Evolutionary conservation across 2,797 vertebrate species (phyloP), one percentile per base, ranked within the genome.

Genomic region (Myotis planiceps): DNA sequence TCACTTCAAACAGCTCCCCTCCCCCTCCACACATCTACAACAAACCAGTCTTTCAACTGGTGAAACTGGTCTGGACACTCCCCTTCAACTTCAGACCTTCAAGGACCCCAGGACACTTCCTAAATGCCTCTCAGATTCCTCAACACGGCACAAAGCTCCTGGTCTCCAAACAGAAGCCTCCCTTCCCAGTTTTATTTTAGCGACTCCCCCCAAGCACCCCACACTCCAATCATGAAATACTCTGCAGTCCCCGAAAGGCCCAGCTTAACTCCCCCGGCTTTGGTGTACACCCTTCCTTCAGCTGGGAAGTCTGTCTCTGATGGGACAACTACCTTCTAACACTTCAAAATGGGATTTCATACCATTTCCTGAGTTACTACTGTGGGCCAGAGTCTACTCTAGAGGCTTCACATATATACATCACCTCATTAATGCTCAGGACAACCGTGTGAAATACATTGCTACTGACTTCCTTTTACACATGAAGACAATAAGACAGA

Each of bases 391-490:
- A 49, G 16, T 72, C 78, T 84, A 21, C 8, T 86, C 47, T 10
- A 68, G 72, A 74, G 55, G 34, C 9, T 66, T 81, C 37, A 19
- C 21, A 47, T 9, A 45, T 13, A 65, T 6, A 72, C 53, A n/a
- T 27, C 51, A 78, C 47, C 16, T 65, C 75, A 34, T 39, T 19
- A 51, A 65, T 27, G 34, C 81, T 66, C 65, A 63, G 32, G n/a
- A 90, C 37, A 45, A 79, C 21, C 14, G 65, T 12, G 34, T 63
- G 45, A 85, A 80, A 45, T 37, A 60, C 23, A 65, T 34, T 14
- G 68, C 5, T 51, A 27, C 47, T 23, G 39, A 88, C 94, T 96
- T 65, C n/a, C 66, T 81, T 92, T 92, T 95, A 97, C 81, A 92
- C 75, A 95, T 3, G 65, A 79, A 91, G 88, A 96, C 85, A 29